Evolutionary conservation across 2,888 invertebrate genomes (phyloP), one percentile per base, ranked within the genome.

Genomic region (Biston betularia): DNA sequence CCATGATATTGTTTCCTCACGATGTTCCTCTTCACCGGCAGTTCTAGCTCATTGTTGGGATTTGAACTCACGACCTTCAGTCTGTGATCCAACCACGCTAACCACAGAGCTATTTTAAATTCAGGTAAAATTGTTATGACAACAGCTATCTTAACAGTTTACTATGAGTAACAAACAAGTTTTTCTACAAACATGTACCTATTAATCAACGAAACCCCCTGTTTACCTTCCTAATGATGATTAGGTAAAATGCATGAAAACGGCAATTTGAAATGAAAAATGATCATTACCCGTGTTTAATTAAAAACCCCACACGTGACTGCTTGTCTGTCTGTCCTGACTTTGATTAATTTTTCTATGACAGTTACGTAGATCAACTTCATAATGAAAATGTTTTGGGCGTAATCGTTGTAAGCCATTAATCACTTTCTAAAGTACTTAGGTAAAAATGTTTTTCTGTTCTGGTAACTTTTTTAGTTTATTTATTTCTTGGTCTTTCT

Each of bases 181-280:
- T 57, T 45, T 53, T 44, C 12, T 50, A 63, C 56, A 48, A 42
- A 44, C 38, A 38, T 9, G 3, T 53, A 64, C 54, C 34, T 63
- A 63, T 60, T 48, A 55, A 64, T 58, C 40, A 62, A 52, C 40
- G 34, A 53, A 50, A 33, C 60, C 67, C 49, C 67, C 52, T 65
- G 55, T 69, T 69, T 66, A 56, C 67, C 63, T 63, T 81, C 82
- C 85, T 88, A 89, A 90, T 82, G 84, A 83, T 92, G 89, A 92
- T 92, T 90, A 90, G 88, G 83, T 85, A 85, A 86, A 90, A 89
- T 83, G 85, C 78, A 86, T 84, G 85, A 83, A 87, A 89, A 89
- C 84, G 86, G 87, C 91, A 89, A 92, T 93, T 92, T 90, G 83
- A 89, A 84, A 89, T 93, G 93, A 93, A 93, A 92, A 93, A 93